Base-by-base conservation (phyloP, 2,113 vertebrate genomes). In the Eretmochelys imbricata region DNA sequence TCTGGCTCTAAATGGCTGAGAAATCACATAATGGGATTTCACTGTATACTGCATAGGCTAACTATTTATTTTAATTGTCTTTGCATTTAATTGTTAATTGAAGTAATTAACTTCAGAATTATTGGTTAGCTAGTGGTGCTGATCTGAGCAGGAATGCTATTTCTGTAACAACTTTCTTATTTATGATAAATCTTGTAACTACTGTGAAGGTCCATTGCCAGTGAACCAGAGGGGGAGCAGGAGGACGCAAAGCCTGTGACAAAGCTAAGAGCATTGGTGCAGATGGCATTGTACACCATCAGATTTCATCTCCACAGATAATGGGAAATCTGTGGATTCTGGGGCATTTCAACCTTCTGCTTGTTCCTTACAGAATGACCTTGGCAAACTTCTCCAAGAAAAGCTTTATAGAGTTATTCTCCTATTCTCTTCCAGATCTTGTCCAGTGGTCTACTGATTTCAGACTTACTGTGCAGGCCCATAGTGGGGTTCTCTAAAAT, bases 81-180 rank as follows among this genome's bases (percentile, higher is more conserved):
- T 89, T 10, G 4, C 22, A 65, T 75, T 91, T 62, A 89, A 85
- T 83, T 50, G 4, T 3, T 14, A 1, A 0, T 8, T 85, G 27
- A 90, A 87, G 59, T 55, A 25, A 93, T 89, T 89, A 53, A 87
- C 8, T 16, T 83, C 54, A 89, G 91, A 38, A 62, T 93, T 94
- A 81, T 75, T 8, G 11, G 35, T 87, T 87, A 5, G 38, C 89
- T 88, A 96, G 5, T 25, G 27, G 93, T 72, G 53, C 49, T 65
- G 38, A 94, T 83, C 16, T 1, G n/a, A 79, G 19, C 54, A 6
- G 17, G 25, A 91, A 16, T 35, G 59, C 12, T 65, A 35, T 13
- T 65, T 65, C 59, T 65, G 29, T 65, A 65, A 65, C 59, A 31
- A 57, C 46, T 82, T 84, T 38, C 46, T 85, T 82, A 80, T 13